Conservation (phyloP, 2,888 invertebrate species). For the Tenthredo distinguenda region DNA sequence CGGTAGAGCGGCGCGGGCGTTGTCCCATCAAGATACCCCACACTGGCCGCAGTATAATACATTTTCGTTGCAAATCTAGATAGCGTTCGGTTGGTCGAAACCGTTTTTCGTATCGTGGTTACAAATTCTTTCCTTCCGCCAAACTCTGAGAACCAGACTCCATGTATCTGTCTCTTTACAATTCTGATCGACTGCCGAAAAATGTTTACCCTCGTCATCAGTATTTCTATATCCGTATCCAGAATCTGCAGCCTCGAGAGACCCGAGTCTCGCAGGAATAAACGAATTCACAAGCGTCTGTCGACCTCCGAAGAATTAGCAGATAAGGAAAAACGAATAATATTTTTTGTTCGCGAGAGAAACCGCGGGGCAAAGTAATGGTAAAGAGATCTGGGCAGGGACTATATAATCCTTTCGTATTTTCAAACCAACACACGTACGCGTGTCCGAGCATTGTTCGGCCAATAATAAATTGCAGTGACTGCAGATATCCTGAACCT, state of each 20-base stretch:
- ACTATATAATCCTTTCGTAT: neutral
- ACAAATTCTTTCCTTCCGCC: constrained; percentile 44
- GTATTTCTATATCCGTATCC: constrained; percentile 12
- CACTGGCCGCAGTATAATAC: constrained; percentile 35
- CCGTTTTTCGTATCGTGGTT: constrained; percentile 29
- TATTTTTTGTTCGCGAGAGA: neutral
- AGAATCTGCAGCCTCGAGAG: neutral
- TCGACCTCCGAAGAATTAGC: neutral
- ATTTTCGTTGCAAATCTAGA: constrained; percentile 49
- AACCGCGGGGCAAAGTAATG: neutral
- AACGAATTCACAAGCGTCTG: neutral
- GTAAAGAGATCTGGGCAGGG: neutral
- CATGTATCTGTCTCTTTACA: neutral
- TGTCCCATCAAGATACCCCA: constrained; percentile 43
- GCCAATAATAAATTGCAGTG: constrained; percentile 42
- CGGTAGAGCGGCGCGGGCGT: neutral
- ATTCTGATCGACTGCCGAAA: constrained; percentile 8
- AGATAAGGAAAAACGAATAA: neutral
- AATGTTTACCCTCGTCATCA: constrained; percentile 8
- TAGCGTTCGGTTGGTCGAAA: constrained; percentile 32
- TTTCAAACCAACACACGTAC: constrained; percentile 17
- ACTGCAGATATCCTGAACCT: constrained; percentile 27
- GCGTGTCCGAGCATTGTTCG: constrained; percentile 30
- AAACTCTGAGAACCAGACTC: neutral
- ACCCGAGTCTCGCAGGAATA: neutral